phyloP scores from a whole-genome alignment of 1,140 invertebrate genomes.

The Drosophila parvula region DNA sequence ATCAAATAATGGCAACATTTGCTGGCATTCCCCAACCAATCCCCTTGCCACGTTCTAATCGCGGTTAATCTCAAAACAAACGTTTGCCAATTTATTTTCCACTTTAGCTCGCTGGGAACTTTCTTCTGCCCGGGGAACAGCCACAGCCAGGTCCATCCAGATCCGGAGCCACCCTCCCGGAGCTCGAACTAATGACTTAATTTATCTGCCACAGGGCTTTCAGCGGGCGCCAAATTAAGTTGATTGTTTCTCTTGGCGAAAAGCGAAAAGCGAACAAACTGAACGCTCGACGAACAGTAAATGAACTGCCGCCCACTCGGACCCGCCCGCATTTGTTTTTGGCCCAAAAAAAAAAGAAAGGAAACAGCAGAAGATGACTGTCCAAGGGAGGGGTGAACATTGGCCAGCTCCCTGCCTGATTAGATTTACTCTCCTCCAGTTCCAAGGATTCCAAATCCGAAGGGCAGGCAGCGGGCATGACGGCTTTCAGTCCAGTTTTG shows the following conservation, averaged over 20 bases:
- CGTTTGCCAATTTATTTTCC: conserved; percentile 84
- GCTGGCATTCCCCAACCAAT: conserved; percentile 60
- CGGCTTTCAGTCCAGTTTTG: not conserved
- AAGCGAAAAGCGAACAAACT: conserved; percentile 21
- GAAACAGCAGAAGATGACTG: not conserved
- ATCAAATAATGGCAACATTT: conserved; percentile 83
- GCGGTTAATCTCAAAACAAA: conserved; percentile 84
- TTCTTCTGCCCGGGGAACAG: conserved; percentile 45
- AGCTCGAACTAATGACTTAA: conserved; percentile 84
- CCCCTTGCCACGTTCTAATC: conserved; percentile 66
- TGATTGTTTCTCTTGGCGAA: conserved; percentile 66
- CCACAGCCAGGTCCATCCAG: conserved; percentile 3
- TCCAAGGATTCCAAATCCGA: not conserved
- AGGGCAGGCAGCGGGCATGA: not conserved
- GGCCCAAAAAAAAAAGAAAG: not conserved
- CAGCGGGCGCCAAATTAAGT: conserved; percentile 83
- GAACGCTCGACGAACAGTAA: conserved; percentile 22
- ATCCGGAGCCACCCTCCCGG: conserved; percentile 38
- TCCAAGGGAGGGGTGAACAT: conserved; percentile 7
- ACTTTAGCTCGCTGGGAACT: conserved; percentile 70
- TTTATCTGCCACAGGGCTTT: conserved; percentile 84
- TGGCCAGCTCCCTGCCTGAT: conserved; percentile 39
- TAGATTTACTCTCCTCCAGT: conserved; percentile 43
- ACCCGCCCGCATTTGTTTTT: conserved; percentile 27
- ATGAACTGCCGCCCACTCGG: conserved; percentile 41